A percentile compares a stretch with the other conserved stretches of the same genome.
These are phyloP conservation scores for Pandion haliaetus DNA, from an alignment of 2,113 vertebrate species.

Conservation along the genomic window DNA sequence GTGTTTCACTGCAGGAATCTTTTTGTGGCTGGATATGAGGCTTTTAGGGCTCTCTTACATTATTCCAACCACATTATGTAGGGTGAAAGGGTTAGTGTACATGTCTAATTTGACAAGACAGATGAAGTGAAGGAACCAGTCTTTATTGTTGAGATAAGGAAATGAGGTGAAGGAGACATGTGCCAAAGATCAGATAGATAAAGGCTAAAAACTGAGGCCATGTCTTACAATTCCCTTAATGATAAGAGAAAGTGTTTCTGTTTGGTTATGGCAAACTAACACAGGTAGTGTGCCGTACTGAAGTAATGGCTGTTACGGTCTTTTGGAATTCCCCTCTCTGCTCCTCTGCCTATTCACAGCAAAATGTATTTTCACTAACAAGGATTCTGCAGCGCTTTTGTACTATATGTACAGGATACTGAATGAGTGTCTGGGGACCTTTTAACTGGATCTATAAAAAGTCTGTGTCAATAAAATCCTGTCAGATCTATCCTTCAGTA, in stretches of 20 bases:
- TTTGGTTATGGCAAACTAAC: not conserved
- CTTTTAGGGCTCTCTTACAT: not conserved
- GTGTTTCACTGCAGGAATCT: not conserved
- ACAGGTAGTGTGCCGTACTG: not conserved
- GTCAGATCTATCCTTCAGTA: slow-evolving; percentile 52
- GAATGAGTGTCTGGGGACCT: slow-evolving; percentile 59
- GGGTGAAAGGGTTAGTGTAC: slow-evolving; percentile 45
- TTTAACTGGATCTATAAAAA: slow-evolving; percentile 68
- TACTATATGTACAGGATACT: slow-evolving; percentile 43
- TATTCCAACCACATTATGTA: not conserved
- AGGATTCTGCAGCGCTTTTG: slow-evolving; percentile 23
- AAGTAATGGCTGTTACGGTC: not conserved
- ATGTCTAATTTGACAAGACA: slow-evolving; percentile 53
- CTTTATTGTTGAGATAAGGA: slow-evolving; percentile 41
- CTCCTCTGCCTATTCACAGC: not conserved
- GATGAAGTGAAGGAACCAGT: slow-evolving; percentile 52
- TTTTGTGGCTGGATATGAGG: not conserved
- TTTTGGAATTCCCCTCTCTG: not conserved
- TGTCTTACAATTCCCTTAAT: slow-evolving; percentile 18
- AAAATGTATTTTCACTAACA: slow-evolving; percentile 33
- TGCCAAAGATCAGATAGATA: slow-evolving; percentile 32
- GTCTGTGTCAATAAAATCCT: slow-evolving; percentile 63
- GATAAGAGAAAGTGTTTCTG: not conserved
- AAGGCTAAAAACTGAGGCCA: not conserved
- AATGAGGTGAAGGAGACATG: slow-evolving; percentile 34